A percentile compares a stretch with the other conserved stretches of the same genome.
phyloP scores from a whole-genome alignment of 2,113 vertebrate genomes.

The Pica pica region DNA sequence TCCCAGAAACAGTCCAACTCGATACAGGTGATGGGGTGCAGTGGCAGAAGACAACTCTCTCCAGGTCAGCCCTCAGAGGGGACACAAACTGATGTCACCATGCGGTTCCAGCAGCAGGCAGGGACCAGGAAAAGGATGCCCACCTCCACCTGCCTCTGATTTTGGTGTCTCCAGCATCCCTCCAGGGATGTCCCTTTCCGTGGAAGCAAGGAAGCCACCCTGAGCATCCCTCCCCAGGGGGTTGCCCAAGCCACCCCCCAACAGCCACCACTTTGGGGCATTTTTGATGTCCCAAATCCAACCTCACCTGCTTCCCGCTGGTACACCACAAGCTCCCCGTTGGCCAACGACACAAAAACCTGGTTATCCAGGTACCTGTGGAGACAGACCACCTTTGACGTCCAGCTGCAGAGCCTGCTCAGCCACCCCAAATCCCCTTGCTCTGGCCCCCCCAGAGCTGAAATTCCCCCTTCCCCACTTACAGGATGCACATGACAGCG shows the following conservation, averaged over 20 bases:
- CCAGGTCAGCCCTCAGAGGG: background rate
- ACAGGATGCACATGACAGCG: constrained; percentile 91
- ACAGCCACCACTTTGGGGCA: background rate
- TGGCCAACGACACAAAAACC: constrained; percentile 94
- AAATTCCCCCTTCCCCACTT: constrained; percentile 28
- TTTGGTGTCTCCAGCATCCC: background rate
- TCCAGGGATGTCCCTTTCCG: background rate
- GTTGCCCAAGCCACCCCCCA: background rate
- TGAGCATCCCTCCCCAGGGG: background rate
- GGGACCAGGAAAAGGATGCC: background rate
- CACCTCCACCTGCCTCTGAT: background rate
- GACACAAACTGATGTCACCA: background rate
- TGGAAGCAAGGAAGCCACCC: background rate
- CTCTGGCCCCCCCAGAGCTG: fast-evolving
- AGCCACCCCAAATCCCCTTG: background rate
- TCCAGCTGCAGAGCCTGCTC: background rate
- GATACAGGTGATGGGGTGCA: fast-evolving
- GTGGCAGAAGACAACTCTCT: background rate
- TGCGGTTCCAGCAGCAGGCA: fast-evolving
- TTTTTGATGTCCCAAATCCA: fast-evolving
- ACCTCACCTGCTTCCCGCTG: constrained; percentile 92
- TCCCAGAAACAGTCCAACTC: fast-evolving
- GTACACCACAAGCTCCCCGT: constrained; percentile 91
- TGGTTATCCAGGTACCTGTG: constrained; percentile 93
- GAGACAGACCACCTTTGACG: background rate